phyloP scores from a whole-genome alignment of 2,113 vertebrate genomes.

The Prinia subflava region DNA sequence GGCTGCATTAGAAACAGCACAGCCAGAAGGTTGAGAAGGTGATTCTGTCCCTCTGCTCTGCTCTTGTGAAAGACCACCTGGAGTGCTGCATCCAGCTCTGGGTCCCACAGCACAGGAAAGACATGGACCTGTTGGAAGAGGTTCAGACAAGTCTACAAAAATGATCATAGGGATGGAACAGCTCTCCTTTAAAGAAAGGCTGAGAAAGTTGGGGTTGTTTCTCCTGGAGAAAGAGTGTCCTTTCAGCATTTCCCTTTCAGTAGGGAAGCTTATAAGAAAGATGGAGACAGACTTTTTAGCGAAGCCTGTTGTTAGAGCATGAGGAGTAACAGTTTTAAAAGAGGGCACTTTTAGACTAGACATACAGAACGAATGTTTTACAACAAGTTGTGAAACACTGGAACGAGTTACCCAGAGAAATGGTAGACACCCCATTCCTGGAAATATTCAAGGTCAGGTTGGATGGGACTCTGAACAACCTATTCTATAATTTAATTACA shows the following conservation, averaged over 20 bases:
- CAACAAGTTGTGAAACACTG: not conserved
- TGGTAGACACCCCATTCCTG: not conserved
- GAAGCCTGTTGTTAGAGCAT: too few relatives aligned
- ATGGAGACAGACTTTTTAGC: not conserved
- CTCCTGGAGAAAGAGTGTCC: not conserved
- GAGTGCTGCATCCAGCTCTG: not conserved
- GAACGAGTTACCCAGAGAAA: not conserved
- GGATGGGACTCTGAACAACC: not conserved
- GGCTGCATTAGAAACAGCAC: not conserved
- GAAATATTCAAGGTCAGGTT: not conserved
- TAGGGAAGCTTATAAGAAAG: not conserved
- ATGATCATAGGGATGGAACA: not conserved
- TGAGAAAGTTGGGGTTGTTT: not conserved
- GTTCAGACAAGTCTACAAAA: not conserved
- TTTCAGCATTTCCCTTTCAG: not conserved
- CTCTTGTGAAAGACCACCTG: not conserved
- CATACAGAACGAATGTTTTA: not conserved
- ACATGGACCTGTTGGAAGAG: not conserved
- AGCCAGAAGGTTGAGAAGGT: not conserved
- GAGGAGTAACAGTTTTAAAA: not conserved
- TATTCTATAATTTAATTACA: not conserved
- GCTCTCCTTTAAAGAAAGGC: not conserved
- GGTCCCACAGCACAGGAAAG: not conserved
- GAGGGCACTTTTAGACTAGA: not conserved
- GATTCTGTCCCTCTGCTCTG: not conserved